Evolutionary conservation across 2,113 vertebrate species (phyloP), one percentile per base, ranked within the genome.

Genomic region (Phrynosoma platyrhinos): DNA sequence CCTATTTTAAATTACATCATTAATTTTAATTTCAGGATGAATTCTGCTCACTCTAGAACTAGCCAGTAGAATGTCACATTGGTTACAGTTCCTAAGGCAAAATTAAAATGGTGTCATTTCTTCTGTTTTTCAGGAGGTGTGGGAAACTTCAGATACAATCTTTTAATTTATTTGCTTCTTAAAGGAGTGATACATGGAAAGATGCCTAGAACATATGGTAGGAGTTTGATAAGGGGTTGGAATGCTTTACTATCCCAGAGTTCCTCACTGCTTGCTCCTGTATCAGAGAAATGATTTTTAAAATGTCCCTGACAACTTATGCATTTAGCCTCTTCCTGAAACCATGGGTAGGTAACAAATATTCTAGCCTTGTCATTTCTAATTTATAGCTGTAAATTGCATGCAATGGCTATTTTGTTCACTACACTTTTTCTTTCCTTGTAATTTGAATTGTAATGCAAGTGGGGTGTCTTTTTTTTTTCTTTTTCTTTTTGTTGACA

Each of bases 11-110:
- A 89, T 74, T 47, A 64, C 52, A 66, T 36, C 62, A 77, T 88
- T 88, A 88, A 83, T 78, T 74, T 76, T 62, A 82, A 52, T 80
- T 85, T 75, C 25, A n/a, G 69, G 53, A 52, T 66, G 75, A 80
- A 64, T 80, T 4, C 30, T 62, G 64, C 20, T 36, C 85, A 10
- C 79, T 84, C 77, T 80, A 64, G 76, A 66, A 83, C n/a, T 53
- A 52, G 9, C 42, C 30, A 52, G 40, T 64, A 18, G 40, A 74
- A 72, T 79, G 68, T 69, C 76, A n/a, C 36, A 47, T 85, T 80
- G 68, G 30, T 89, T 80, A 25, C 18, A 8, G 40, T 30, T 89
- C 52, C 40, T 66, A 64, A 75, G 77, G 82, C 30, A 85, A 85
- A 89, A 85, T 79, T 74, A 64, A 89, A 85, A 32, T 62, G 13